phyloP scores from a whole-genome alignment of 2,888 invertebrate genomes.

The Coleophora deauratella region DNA sequence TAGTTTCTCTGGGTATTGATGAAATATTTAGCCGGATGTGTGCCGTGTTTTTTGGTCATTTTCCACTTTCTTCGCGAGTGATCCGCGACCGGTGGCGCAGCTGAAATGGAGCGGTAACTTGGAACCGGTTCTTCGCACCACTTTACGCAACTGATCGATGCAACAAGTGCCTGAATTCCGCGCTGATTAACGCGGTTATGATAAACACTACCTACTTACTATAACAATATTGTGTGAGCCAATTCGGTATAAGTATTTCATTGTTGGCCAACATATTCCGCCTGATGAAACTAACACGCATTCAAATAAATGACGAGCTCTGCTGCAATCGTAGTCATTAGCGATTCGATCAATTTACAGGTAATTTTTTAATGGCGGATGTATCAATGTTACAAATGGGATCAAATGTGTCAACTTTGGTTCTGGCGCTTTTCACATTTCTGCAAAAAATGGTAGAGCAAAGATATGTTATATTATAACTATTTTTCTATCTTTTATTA shows the following conservation, averaged over 20 bases:
- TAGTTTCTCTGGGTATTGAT: slow-evolving; percentile 15
- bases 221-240: slow-evolving; percentile 27
- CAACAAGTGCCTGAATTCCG: slow-evolving; percentile 59
- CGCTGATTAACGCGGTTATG: slow-evolving; percentile 49
- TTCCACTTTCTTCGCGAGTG: slow-evolving; percentile 34
- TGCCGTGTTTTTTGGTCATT: slow-evolving; percentile 21
- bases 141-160: slow-evolving; percentile 60
- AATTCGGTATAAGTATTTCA: slow-evolving; percentile 8
- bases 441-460: no score
- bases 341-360: no score
- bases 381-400: no score
- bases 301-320: no score
- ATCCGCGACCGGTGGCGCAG: slow-evolving; percentile 13
- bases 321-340: no score
- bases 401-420: no score
- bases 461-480: no score
- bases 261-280: slow-evolving; percentile 4
- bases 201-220: slow-evolving; percentile 39
- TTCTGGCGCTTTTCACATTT: no score
- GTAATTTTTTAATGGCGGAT: no score
- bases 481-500: no score
- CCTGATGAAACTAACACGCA: neutral
- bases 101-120: slow-evolving; percentile 60
- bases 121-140: slow-evolving; percentile 48
- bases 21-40: slow-evolving; percentile 15